Evolutionary conservation across 2,888 invertebrate species (phyloP), one percentile per base, ranked within the genome.

Genomic region (Lottia scabra): DNA sequence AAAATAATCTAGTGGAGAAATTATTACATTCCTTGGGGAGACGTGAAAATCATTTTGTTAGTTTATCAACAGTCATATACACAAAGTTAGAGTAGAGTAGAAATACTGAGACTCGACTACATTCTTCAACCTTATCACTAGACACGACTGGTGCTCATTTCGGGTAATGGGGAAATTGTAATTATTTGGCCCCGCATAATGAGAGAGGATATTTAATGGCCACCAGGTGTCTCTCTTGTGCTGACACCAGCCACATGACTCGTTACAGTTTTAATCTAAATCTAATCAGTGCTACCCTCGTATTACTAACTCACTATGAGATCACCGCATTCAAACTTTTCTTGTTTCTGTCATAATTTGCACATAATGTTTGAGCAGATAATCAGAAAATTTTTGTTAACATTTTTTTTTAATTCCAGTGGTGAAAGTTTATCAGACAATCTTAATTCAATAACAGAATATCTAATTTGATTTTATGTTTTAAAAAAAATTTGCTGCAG

Each of bases 1-100:
- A n/a, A 70, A 73, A 75, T 75, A 73, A 75, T 75, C 73, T 75
- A 67, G 63, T 62, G 68, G 68, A 75, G 75, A 75, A 75, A 75
- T 75, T 75, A 72, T 68, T 63, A 64, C 73, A 66, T 65, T 73
- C 75, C 75, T 70, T n/a, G 1, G 75, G 73, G 75, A 75, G 63
- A 62, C 27, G 63, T 23, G 15, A 65, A 63, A 69, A 68, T 73
- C 73, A 75, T 73, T 73, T 75, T 73, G 70, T 65, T 23, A 19
- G 56, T 56, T 23, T 23, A 56, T 56, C 56, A 56, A 23, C 23
- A 19, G 12, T 56, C 38, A 38, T 38, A 38, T 38, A 38, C 38
- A 38, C 38, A 38, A 38, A 38, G 38, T 38, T 38, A 38, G 38
- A 8, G 38, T 8, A 38, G 38, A 38, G 38, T 8, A 38, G 38